A percentile compares a stretch with the other conserved stretches of the same genome.
Conservation (phyloP, 2,888 invertebrate genomes). For the Papilio demoleus region DNA sequence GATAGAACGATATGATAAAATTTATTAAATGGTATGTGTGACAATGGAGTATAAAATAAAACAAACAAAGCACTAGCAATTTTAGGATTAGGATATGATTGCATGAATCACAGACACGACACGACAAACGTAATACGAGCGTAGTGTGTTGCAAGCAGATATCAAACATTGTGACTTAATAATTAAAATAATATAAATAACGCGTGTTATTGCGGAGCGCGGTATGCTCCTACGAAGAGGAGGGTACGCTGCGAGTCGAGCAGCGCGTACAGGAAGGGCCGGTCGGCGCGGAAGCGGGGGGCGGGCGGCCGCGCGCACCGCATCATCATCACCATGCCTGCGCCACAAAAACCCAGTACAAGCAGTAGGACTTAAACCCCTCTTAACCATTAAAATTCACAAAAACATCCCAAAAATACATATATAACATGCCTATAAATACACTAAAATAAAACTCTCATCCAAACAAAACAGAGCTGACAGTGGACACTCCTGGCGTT, state of each 20-base stretch:
- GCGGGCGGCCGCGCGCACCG: slow-evolving; percentile 62
- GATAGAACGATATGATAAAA: not conserved
- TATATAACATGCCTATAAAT: not conserved
- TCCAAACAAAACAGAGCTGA: not conserved
- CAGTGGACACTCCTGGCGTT: slow-evolving; percentile 32
- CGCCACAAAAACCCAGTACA: slow-evolving; percentile 48
- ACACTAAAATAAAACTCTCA: not conserved
- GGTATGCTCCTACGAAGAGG: slow-evolving; percentile 66
- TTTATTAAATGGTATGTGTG: not conserved
- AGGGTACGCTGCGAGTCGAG: slow-evolving; percentile 52
- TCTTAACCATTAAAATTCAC: not conserved
- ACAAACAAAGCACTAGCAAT: not conserved
- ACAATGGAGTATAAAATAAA: not conserved
- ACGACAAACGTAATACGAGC: slow-evolving; percentile 15
- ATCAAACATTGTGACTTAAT: not conserved
- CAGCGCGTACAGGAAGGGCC: slow-evolving; percentile 73
- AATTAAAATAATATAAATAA: not conserved
- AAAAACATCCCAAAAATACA: not conserved
- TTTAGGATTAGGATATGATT: not conserved
- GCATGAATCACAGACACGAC: slow-evolving; percentile 9
- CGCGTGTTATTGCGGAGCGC: slow-evolving; percentile 44
- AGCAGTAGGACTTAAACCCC: slow-evolving; percentile 35
- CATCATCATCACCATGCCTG: slow-evolving; percentile 77
- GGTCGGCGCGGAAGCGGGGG: slow-evolving; percentile 66
- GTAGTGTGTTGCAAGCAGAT: slow-evolving; percentile 5